Evolutionary conservation across 2,888 invertebrate genomes (phyloP), one percentile per base, ranked within the genome.

Genomic region (Eilema caniola): DNA sequence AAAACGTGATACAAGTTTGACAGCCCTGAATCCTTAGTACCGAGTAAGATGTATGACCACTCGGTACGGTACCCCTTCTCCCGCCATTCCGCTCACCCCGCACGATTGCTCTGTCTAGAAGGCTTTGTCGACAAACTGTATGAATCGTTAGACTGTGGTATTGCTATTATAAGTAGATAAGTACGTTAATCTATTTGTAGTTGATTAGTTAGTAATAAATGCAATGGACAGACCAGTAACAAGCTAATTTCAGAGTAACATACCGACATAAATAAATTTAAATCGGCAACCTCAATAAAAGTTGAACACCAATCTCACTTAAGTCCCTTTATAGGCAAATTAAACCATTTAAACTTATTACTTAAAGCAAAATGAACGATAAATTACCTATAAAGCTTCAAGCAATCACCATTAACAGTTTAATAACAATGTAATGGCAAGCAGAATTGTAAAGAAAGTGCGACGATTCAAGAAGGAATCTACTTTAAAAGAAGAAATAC

Each of bases 371-470:
- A 85, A 85, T 86, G 80, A 71, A 75, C 70, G 70, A 83, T 82
- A 82, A 62, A 77, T 80, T 79, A 75, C 71, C 71, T 66, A 67
- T 80, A 77, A 82, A 86, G 79, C 74, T 71, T 76, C 75, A 84
- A 82, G 86, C 85, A 88, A 93, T 94, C 90, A 93, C 83, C 85
- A 87, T 88, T 87, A 88, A 74, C 53, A 73, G 64, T 69, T 67
- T 87, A 95, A 53, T n/a, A 53, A 96, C 92, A 95, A 96, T 96
- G 96, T 96, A 90, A 97, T 97, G 97, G 97, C 95, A 85, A 95
- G 95, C 87, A 96, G 96, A 86, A 97, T 97, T 81, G 97, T 97
- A 84, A 96, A 97, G 85, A 97, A 96, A 96, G 96, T 97, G 82
- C 97, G 97, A 92, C 96, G 97, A 87, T 96, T 96, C 86, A 96